Base-by-base conservation (phyloP, 2,888 invertebrate genomes). In the Notodonta ziczac region DNA sequence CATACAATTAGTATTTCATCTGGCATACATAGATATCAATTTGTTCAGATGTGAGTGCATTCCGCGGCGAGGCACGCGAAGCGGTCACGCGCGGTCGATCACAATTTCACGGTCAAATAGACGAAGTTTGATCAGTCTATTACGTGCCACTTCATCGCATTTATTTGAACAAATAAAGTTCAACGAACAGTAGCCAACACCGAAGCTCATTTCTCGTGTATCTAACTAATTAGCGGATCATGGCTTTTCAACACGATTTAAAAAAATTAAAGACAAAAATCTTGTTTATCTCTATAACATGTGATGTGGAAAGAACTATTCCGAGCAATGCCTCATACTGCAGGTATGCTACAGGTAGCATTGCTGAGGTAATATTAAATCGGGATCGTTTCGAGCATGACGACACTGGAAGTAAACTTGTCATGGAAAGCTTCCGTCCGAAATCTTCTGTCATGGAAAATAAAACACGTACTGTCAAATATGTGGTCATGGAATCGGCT, bases 31-130 rank as follows among this genome's bases (percentile, higher is more conserved):
- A 69, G 62, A 68, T 66, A 60, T 51, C 55, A 57, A 69, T 61
- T 58, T 63, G 62, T 53, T 61, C 58, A 73, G 65, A 78, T 76
- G 75, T 75, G 79, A 78, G 74, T 81, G 80, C 80, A 81, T 85
- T 81, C 80, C 76, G 69, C 70, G 74, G 68, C 69, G 55, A 72
- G 80, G 81, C 85, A 86, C 82, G 87, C 85, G 81, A 84, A 82
- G 72, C 83, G 76, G 87, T 86, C 87, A 86, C 86, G 89, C 88
- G 82, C 81, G 80, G 80, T 82, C 83, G 83, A 83, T 84, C 80
- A 83, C 84, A 87, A 90, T 91, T 92, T 90, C 89, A 90, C 86
- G 90, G 90, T 86, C 87, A 91, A 88, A 90, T 83, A 86, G 83
- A 81, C 84, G 74, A 84, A 85, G 83, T 87, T 87, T 83, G 86